These are phyloP conservation scores for Nematopogon swammerdamellus DNA, from an alignment of 2,888 invertebrate genomes.

Conservation along the genomic window DNA sequence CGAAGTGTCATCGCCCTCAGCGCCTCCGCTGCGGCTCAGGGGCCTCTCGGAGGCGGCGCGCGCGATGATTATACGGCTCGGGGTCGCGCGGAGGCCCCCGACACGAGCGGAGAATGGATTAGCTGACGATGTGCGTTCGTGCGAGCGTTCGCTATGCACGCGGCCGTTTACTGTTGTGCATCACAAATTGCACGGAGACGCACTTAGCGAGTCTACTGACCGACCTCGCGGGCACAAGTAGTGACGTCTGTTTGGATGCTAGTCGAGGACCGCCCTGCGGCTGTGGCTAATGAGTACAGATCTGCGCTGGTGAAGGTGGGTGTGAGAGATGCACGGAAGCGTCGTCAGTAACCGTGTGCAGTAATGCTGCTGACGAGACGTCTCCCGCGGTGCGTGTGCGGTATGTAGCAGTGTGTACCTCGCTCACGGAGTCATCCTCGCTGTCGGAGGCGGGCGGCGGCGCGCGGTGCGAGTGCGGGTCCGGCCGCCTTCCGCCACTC, in stretches of 20 bases:
- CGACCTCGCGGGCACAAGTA: neutral
- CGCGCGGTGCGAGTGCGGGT: neutral
- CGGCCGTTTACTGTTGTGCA: neutral
- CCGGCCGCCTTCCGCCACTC: neutral
- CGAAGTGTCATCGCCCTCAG: neutral
- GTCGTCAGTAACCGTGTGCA: neutral
- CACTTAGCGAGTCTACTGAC: neutral
- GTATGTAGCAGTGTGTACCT: slow-evolving; percentile 61
- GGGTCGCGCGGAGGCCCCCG: neutral
- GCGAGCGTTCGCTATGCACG: neutral
- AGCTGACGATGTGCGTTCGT: neutral
- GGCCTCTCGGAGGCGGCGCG: neutral
- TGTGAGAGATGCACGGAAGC: neutral
- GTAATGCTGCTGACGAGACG: slow-evolving; percentile 1
- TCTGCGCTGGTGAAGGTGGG: neutral
- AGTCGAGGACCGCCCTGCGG: neutral
- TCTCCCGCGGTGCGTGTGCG: neutral
- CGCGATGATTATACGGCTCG: neutral
- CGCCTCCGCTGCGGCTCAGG: slow-evolving; percentile 1
- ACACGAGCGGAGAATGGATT: slow-evolving; percentile 1
- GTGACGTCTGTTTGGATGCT: neutral
- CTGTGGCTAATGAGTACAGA: neutral
- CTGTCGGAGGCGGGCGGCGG: slow-evolving; percentile 70
- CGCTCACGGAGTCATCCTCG: slow-evolving; percentile 94
- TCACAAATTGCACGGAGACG: no score